These are phyloP conservation scores for Beris chalybata DNA, from an alignment of 2,888 invertebrate species.

Conservation along the genomic window DNA sequence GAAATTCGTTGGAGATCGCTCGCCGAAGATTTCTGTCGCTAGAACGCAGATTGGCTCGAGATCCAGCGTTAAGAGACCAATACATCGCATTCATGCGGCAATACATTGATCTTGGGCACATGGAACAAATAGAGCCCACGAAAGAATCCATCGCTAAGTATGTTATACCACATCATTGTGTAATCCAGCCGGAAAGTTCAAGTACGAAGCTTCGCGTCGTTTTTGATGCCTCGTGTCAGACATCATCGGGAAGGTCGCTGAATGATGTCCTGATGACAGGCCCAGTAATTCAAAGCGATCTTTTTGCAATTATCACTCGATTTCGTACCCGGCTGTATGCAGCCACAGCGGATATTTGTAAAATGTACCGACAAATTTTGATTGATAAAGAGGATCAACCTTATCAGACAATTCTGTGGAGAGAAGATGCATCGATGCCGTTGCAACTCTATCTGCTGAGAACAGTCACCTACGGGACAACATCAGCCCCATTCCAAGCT, in stretches of 20 bases:
- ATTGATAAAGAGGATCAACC: too few species aligned
- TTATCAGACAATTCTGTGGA: too few species aligned
- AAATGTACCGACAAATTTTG: too few species aligned
- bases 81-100: constrained; percentile 24
- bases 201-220: constrained; percentile 34
- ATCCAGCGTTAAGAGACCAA: not conserved
- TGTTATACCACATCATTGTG: constrained; percentile 36
- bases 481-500: too few species aligned
- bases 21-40: not conserved
- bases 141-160: not conserved
- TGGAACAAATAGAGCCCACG: too few species aligned
- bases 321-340: not conserved
- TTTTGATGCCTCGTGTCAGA: constrained; percentile 3
- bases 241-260: not conserved
- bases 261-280: not conserved
- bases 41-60: not conserved
- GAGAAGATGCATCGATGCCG: too few species aligned
- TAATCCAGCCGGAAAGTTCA: constrained; percentile 31
- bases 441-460: too few species aligned
- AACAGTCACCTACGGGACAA: too few species aligned
- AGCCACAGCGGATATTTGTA: too few species aligned
- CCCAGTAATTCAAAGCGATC: not conserved
- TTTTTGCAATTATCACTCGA: not conserved
- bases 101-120: too few species aligned
- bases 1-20: constrained; percentile 22